Evolutionary conservation across 2,113 vertebrate genomes (phyloP).

Genomic region (Poeciliopsis turrubarensis): DNA sequence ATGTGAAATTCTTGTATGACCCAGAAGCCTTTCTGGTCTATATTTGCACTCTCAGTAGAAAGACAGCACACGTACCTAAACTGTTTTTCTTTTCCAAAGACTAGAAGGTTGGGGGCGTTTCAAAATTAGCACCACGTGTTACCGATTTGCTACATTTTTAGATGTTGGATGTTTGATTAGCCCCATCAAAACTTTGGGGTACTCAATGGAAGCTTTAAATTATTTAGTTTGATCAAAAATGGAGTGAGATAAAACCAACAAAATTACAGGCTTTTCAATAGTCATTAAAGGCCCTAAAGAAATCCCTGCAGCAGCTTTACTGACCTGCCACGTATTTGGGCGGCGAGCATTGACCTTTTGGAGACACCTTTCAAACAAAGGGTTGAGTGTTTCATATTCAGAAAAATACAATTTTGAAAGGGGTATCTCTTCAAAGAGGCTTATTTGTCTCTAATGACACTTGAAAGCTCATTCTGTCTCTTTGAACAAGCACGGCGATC

Average conservation of each 20-base stretch:
- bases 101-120: slow-evolving; percentile 34
- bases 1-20: slow-evolving; percentile 39
- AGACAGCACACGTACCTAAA: slow-evolving; percentile 21
- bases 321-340: not conserved
- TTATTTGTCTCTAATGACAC: slow-evolving; percentile 24
- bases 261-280: not conserved
- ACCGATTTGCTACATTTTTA: slow-evolving; percentile 30
- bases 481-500: slow-evolving; percentile 5
- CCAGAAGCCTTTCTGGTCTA: slow-evolving; percentile 20
- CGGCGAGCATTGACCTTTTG: slow-evolving; percentile 3
- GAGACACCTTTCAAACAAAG: slow-evolving; percentile 3
- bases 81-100: slow-evolving; percentile 10
- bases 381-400: slow-evolving; percentile 20
- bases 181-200: slow-evolving; percentile 20
- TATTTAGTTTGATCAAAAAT: slow-evolving; percentile 9
- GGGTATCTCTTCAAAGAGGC: slow-evolving; percentile 28
- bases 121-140: slow-evolving; percentile 41
- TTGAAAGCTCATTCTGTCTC: slow-evolving; percentile 11
- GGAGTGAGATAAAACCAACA: not conserved
- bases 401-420: slow-evolving; percentile 17
- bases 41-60: slow-evolving; percentile 31
- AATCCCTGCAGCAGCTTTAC: not conserved
- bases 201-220: slow-evolving; percentile 26
- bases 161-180: slow-evolving; percentile 15
- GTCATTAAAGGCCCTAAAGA: not conserved